Conservation (phyloP, 2,797 vertebrate species). For the Sternarchorhynchus goeldii region DNA sequence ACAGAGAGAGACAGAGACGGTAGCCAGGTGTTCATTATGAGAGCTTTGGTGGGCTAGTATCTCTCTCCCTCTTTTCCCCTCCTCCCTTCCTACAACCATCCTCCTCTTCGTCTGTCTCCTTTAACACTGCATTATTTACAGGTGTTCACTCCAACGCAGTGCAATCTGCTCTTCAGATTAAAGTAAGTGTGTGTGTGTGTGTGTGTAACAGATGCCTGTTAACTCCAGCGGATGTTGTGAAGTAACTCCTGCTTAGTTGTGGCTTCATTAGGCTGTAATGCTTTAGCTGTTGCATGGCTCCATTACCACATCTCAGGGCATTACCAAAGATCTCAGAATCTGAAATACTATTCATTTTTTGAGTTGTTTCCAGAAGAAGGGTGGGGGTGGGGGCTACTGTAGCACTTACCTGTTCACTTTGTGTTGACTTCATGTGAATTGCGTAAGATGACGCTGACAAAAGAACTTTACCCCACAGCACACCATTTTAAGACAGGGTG, state of each 20-base stretch:
- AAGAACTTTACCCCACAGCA: no score
- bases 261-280: slow-evolving; percentile 38
- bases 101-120: slow-evolving; percentile 66
- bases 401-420: no score
- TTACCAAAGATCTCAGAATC: no score
- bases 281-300: not conserved
- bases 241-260: slow-evolving; percentile 20
- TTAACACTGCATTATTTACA: slow-evolving; percentile 82
- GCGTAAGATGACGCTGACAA: no score
- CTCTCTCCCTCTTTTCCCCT: slow-evolving; percentile 17
- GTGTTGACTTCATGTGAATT: no score
- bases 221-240: slow-evolving; percentile 27
- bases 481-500: no score
- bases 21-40: slow-evolving; percentile 54
- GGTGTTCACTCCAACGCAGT: slow-evolving; percentile 66
- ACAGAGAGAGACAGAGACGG: slow-evolving; percentile 20
- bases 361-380: no score
- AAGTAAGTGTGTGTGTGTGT: slow-evolving; percentile 51
- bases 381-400: no score
- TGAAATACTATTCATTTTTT: no score
- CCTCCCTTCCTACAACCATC: slow-evolving; percentile 52
- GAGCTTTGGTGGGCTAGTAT: slow-evolving; percentile 50
- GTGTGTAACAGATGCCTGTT: slow-evolving; percentile 32
- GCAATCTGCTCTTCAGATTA: slow-evolving; percentile 68
- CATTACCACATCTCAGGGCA: not conserved